These are phyloP conservation scores for Tachysurus fulvidraco DNA, from an alignment of 2,113 vertebrate genomes.

Conservation along the genomic window DNA sequence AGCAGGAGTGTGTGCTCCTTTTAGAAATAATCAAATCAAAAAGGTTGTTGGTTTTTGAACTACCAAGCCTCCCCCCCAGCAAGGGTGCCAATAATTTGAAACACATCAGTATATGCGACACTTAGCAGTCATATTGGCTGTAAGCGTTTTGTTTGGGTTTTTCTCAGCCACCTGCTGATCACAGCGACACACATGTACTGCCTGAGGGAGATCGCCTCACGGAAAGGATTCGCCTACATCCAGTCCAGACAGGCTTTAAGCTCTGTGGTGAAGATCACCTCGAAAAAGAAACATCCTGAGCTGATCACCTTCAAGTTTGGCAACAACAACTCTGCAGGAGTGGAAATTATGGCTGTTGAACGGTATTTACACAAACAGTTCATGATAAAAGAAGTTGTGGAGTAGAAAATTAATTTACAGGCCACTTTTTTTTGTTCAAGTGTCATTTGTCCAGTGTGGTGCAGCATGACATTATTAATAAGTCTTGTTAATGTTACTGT, in stretches of 20 bases:
- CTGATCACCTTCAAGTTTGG: conserved; percentile 98
- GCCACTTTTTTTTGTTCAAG: neutral
- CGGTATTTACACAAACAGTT: conserved; percentile 70
- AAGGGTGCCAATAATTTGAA: neutral
- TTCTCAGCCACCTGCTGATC: conserved; percentile 85
- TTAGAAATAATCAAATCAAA: neutral
- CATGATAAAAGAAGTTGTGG: neutral
- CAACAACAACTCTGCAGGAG: conserved; percentile 87
- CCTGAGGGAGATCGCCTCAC: conserved; percentile 90
- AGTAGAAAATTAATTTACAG: neutral
- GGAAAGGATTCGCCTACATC: conserved; percentile 94
- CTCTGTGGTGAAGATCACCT: conserved; percentile 98
- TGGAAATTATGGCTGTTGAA: conserved; percentile 93
- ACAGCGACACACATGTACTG: conserved; percentile 99
- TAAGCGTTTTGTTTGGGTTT: neutral
- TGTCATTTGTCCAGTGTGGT: neutral
- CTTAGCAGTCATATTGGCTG: neutral
- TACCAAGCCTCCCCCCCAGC: neutral
- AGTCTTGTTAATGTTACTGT: neutral
- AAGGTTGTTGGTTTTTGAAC: neutral
- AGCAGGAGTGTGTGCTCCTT: neutral
- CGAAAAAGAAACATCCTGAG: conserved; percentile 98
- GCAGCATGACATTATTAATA: neutral
- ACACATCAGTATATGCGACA: neutral
- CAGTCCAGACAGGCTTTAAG: conserved; percentile 94